phyloP scores from a whole-genome alignment of 2,888 invertebrate genomes.

The Lasioglossum marginatum region DNA sequence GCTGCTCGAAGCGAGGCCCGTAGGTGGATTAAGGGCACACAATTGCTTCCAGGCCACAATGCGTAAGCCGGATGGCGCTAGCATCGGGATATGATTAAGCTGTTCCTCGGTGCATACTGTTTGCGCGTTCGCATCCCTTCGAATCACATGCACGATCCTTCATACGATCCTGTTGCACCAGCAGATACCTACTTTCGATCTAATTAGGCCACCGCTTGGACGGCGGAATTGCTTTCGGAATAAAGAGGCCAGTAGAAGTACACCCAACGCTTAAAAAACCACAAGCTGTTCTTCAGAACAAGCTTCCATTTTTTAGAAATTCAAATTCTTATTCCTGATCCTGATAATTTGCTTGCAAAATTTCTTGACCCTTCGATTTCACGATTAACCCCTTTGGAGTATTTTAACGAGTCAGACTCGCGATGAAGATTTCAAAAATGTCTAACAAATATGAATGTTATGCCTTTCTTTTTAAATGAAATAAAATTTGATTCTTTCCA shows the following conservation, averaged over 20 bases:
- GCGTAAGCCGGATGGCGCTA: conserved; percentile 39
- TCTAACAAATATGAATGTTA: too few relatives aligned
- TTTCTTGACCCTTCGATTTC: background rate
- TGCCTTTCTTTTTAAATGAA: too few relatives aligned
- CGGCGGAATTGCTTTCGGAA: background rate
- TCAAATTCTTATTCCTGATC: background rate
- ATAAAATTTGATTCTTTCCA: too few relatives aligned
- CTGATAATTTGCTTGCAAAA: background rate
- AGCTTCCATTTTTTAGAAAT: background rate
- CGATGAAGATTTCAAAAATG: too few relatives aligned
- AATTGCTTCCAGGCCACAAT: conserved; percentile 36
- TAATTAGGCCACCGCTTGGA: background rate
- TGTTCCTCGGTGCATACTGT: background rate
- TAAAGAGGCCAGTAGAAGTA: background rate
- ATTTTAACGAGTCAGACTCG: too few relatives aligned
- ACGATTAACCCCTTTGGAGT: background rate
- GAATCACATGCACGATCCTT: background rate
- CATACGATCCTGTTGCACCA: background rate
- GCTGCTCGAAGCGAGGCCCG: conserved; percentile 23
- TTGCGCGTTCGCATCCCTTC: background rate
- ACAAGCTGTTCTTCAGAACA: background rate
- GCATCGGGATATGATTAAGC: conserved; percentile 49
- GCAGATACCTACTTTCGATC: background rate
- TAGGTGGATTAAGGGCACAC: conserved; percentile 65
- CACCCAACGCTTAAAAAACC: background rate